Evolutionary conservation across 2,888 invertebrate species (phyloP).

Genomic region (Brenthis daphne): DNA sequence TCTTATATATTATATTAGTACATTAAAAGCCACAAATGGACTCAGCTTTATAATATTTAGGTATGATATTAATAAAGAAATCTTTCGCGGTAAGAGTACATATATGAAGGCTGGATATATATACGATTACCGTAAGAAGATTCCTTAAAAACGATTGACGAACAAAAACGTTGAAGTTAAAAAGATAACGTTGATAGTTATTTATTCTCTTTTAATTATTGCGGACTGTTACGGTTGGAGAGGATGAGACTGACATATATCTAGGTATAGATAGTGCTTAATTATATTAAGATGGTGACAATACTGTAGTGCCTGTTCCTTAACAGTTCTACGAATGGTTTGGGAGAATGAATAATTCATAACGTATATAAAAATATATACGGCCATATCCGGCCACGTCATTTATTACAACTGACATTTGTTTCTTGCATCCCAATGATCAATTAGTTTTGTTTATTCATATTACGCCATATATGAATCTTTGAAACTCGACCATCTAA

Average conservation of each 20-base stretch:
- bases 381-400: background rate
- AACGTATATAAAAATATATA: background rate
- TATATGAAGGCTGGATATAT: too few relatives aligned
- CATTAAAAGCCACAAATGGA: too few relatives aligned
- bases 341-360: slow-evolving; percentile 10
- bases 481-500: background rate
- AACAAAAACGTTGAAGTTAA: background rate
- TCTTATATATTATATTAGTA: too few relatives aligned
- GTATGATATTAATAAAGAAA: too few relatives aligned
- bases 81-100: too few relatives aligned
- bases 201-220: background rate
- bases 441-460: background rate
- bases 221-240: background rate
- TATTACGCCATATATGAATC: too few relatives aligned
- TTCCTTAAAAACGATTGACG: background rate
- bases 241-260: slow-evolving; percentile 16
- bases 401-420: slow-evolving; percentile 2
- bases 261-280: background rate
- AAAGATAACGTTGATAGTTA: background rate
- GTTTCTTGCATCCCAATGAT: background rate
- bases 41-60: too few relatives aligned
- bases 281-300: slow-evolving; percentile 11
- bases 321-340: slow-evolving; percentile 4
- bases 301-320: slow-evolving; percentile 14
- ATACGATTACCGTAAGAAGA: background rate